Evolutionary conservation across 1,140 invertebrate genomes (phyloP), one percentile per base, ranked within the genome.

Genomic region (Drosophila arawakana): DNA sequence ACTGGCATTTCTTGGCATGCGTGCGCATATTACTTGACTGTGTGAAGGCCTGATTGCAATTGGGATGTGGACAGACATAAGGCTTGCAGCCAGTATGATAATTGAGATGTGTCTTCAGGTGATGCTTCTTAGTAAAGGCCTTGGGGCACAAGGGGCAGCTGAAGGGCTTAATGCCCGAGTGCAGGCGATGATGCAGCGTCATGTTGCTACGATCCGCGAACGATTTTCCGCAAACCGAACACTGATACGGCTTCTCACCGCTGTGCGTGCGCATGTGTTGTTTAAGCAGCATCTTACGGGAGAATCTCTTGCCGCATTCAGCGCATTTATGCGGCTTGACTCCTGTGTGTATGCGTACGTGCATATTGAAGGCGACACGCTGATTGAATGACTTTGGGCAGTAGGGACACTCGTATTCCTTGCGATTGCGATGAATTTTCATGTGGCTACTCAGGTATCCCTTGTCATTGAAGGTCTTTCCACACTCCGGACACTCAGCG

Each of bases 281-380:
- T 80, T 96, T 96, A 34, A 97, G 93, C 1, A 96, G 91, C 95
- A 96, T 96, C 92, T 96, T 96, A 10, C 96, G 94, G 8, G 97
- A 96, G 88, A 98, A 98, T 3, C 96, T 94, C 79, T 98, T 96
- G n/a, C 96, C 95, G 83, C 97, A 98, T 15, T 96, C 94, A 2
- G 94, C 94, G 84, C 97, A 98, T 61, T 95, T 95, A 93, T 98
- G 97, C 0, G 97, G 97, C 80, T 97, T 97, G 9, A 97, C 95
- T 92, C 94, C 96, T 44, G 95, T 97, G 78, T 97, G 96, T 57
- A 96, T 96, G 41, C 96, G 92, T 0, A 96, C 94, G 90, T 97
- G 96, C 96, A 97, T 97, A 81, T 96, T 96, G 90, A 96, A 96
- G 6, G 96, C 96, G 11, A 97, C 96, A 18, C 96, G 93, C 88